These are phyloP conservation scores for Cercopithecus mona DNA, from an alignment of 2,113 vertebrate species.

Conservation along the genomic window DNA sequence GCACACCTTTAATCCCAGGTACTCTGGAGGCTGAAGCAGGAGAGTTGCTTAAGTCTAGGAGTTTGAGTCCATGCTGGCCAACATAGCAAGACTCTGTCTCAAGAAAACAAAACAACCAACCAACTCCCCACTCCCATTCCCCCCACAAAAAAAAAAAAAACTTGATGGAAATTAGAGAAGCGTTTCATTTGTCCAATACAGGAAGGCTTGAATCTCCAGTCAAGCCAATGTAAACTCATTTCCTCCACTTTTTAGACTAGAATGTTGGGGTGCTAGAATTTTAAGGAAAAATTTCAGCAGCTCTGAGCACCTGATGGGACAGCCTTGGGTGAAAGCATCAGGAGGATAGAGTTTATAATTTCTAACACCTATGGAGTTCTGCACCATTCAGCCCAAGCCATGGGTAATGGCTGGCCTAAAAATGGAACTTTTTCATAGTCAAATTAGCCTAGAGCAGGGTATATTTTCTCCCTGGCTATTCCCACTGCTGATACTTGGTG, in stretches of 20 bases:
- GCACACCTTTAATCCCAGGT: background rate
- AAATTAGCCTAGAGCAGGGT: background rate
- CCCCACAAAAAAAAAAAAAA: no score
- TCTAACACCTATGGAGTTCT: fast-evolving
- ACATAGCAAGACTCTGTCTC: background rate
- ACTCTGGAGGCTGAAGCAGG: background rate
- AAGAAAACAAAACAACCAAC: no score
- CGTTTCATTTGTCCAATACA: background rate
- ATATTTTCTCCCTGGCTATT: background rate
- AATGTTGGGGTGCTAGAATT: background rate
- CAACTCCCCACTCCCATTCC: background rate
- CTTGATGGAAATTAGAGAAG: background rate
- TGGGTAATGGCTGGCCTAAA: background rate
- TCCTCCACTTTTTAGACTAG: background rate
- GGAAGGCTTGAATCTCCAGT: background rate
- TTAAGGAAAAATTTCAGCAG: background rate
- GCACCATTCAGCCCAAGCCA: background rate
- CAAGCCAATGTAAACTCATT: background rate
- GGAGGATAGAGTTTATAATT: background rate
- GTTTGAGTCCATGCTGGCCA: background rate
- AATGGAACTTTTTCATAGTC: background rate
- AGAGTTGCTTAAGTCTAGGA: background rate
- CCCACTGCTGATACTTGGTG: fast-evolving
- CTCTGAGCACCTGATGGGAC: fast-evolving
- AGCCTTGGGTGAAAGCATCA: no score